Evolutionary conservation across 2,888 invertebrate genomes (phyloP).

Genomic region (Drosophila meridiana): DNA sequence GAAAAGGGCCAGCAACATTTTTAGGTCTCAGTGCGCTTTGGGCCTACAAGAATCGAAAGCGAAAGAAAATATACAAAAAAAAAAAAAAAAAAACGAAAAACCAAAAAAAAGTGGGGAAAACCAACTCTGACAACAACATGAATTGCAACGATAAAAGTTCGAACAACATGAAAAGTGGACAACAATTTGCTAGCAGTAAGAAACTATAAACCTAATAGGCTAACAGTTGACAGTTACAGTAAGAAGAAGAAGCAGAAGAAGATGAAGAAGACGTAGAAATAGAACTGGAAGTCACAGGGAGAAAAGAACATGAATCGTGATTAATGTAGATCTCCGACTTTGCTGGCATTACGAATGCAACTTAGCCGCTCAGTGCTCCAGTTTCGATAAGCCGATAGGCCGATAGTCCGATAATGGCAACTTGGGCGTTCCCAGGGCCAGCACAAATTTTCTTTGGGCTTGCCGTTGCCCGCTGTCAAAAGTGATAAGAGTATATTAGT

Average conservation of each 20-base stretch:
- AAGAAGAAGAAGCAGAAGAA: neutral
- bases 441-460: conserved; percentile 13
- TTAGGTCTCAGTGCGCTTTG: conserved; percentile 70
- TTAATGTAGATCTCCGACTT: conserved; percentile 23
- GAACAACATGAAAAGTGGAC: conserved; percentile 74
- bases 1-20: conserved; percentile 64
- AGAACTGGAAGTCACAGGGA: no score
- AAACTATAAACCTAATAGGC: conserved; percentile 3
- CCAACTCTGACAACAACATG: conserved; percentile 52
- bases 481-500: neutral
- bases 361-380: conserved; percentile 41
- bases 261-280: neutral
- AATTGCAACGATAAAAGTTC: conserved; percentile 67
- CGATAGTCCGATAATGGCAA: conserved; percentile 33
- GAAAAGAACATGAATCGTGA: neutral
- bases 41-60: conserved; percentile 63
- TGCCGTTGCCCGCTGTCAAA: neutral
- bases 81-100: conserved; percentile 5
- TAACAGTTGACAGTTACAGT: neutral
- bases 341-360: conserved; percentile 15
- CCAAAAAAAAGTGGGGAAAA: conserved; percentile 18
- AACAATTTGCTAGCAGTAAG: conserved; percentile 65
- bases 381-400: conserved; percentile 21
- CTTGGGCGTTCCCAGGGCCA: conserved; percentile 41
- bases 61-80: conserved; percentile 36